These are phyloP conservation scores for Oncorhynchus gorbuscha DNA, from an alignment of 2,113 vertebrate species.

Conservation along the genomic window DNA sequence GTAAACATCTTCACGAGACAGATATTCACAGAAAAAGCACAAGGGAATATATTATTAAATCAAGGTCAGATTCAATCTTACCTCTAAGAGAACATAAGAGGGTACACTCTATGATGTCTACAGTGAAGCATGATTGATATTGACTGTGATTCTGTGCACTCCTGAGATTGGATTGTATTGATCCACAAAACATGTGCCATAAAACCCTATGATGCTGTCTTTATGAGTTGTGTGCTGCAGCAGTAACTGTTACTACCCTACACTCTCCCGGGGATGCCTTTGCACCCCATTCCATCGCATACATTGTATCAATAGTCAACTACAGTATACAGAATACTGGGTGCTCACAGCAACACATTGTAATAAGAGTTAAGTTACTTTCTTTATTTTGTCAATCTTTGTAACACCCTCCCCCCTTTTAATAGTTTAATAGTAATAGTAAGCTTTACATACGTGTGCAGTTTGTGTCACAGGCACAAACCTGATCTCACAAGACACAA, in stretches of 20 bases:
- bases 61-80: not conserved
- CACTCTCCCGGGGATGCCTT: conserved; percentile 39
- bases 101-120: not conserved
- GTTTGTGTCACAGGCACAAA: not conserved
- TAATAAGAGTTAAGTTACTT: conserved; percentile 73
- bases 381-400: not conserved
- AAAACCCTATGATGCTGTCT: conserved; percentile 24
- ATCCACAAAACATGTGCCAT: conserved; percentile 21
- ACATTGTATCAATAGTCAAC: conserved; percentile 78
- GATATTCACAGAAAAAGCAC: not conserved
- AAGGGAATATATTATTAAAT: not conserved
- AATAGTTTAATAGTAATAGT: too few species aligned
- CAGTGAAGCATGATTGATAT: not conserved
- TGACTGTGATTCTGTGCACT: conserved; percentile 20
- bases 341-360: conserved; percentile 88
- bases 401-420: too few species aligned
- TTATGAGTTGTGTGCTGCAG: conserved; percentile 10
- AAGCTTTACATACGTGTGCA: too few species aligned
- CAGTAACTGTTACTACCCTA: conserved; percentile 5
- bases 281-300: conserved; percentile 73
- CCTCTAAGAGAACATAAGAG: not conserved
- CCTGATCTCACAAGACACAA: not conserved
- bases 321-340: conserved; percentile 76
- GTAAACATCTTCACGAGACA: too few species aligned
- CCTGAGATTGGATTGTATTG: conserved; percentile 27